Conservation (phyloP, 2,888 invertebrate species). For the Onchidella celtica region DNA sequence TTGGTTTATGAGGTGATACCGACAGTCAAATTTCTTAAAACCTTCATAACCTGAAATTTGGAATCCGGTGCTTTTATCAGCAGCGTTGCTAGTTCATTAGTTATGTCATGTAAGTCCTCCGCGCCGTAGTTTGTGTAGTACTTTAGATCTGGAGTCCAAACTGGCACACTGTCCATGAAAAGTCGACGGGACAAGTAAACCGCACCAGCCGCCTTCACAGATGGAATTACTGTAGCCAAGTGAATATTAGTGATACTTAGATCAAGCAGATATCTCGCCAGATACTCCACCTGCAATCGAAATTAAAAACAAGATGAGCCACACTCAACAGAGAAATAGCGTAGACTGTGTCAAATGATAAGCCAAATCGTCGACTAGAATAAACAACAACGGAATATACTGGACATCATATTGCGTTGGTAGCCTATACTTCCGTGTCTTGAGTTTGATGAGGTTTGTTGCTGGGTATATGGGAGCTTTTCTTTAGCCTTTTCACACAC, state of each 20-base stretch:
- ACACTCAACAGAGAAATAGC: background rate
- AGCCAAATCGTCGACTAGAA: background rate
- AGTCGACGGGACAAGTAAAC: constrained; percentile 64
- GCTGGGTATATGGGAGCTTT: too few species aligned
- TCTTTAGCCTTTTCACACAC: too few species aligned
- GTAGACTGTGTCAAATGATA: background rate
- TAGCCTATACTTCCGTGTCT: too few species aligned
- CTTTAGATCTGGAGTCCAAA: constrained; percentile 62
- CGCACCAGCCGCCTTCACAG: constrained; percentile 66
- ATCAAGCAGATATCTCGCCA: constrained; percentile 68
- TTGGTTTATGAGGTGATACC: background rate
- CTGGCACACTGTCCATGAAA: constrained; percentile 45
- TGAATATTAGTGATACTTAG: constrained; percentile 59
- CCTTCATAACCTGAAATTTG: constrained; percentile 59
- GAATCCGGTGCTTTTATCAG: constrained; percentile 56
- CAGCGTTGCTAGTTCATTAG: constrained; percentile 56
- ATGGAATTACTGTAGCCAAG: constrained; percentile 63
- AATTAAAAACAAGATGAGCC: background rate
- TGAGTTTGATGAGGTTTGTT: too few species aligned
- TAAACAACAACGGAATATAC: background rate
- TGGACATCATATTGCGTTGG: too few species aligned
- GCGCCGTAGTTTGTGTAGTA: constrained; percentile 68
- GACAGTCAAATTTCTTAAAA: background rate
- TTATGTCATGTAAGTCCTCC: constrained; percentile 58
- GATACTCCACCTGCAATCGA: constrained; percentile 56